These are phyloP conservation scores for Dryococelus australis DNA, from an alignment of 2,888 invertebrate species.

Conservation along the genomic window DNA sequence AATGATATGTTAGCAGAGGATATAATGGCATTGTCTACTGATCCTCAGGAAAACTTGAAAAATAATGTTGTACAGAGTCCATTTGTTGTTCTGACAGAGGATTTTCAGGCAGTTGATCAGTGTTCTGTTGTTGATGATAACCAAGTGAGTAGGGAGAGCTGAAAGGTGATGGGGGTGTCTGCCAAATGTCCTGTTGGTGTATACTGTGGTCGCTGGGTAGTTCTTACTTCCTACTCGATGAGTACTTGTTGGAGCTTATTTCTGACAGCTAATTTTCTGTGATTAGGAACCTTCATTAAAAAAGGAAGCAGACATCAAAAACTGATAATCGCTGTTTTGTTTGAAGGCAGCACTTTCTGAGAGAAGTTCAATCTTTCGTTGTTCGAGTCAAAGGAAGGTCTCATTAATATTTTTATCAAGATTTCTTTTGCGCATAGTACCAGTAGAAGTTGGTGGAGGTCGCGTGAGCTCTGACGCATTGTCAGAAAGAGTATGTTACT, in stretches of 20 bases:
- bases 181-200: not conserved
- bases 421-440: constrained; percentile 11
- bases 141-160: no score
- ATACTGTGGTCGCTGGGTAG: not conserved
- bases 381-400: not conserved
- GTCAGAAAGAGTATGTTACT: not conserved
- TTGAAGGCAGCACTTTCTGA: not conserved
- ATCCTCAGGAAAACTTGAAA: no score
- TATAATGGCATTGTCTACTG: no score
- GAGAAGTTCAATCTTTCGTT: not conserved
- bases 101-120: no score
- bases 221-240: not conserved
- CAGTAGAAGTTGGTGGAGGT: not conserved
- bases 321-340: not conserved
- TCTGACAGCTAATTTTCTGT: not conserved
- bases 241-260: not conserved
- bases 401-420: not conserved
- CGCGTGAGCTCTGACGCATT: not conserved
- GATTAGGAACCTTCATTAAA: not conserved
- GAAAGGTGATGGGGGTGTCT: not conserved
- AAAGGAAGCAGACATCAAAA: not conserved
- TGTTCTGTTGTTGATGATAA: no score
- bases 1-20: no score
- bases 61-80: no score
- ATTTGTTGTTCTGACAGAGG: no score